phyloP scores from a whole-genome alignment of 2,797 vertebrate genomes.

The Euphonia xanthogaster region DNA sequence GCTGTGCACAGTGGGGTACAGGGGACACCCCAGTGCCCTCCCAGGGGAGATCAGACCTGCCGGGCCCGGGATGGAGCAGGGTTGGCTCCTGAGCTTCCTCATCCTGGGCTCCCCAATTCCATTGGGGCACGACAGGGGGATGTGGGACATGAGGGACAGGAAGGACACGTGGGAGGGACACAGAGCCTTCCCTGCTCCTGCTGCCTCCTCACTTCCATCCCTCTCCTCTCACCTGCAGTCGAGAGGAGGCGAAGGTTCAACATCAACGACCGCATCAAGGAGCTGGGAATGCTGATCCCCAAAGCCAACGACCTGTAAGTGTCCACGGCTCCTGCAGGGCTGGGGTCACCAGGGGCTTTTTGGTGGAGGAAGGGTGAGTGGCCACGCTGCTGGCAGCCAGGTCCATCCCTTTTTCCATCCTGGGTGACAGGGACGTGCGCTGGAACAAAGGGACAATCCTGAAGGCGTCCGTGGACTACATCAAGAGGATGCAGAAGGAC shows the following conservation, averaged over 20 bases:
- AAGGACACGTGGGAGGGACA: not conserved
- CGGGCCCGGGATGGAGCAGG: rapidly evolving
- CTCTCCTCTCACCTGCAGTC: conserved; percentile 71
- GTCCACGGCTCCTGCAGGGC: rapidly evolving
- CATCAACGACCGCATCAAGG: conserved; percentile 98
- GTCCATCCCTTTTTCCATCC: not conserved
- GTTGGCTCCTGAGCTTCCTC: not conserved
- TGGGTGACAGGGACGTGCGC: conserved; percentile 85
- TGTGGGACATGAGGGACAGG: not conserved
- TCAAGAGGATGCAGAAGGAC: conserved; percentile 98
- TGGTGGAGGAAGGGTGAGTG: not conserved
- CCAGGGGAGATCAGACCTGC: not conserved
- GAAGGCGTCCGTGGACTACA: conserved; percentile 95
- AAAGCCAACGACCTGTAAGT: conserved; percentile 97
- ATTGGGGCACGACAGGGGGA: rapidly evolving
- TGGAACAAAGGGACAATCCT: conserved; percentile 99
- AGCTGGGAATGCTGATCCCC: conserved; percentile 96
- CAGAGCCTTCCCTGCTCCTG: not conserved
- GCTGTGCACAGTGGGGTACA: not conserved
- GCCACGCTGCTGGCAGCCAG: rapidly evolving
- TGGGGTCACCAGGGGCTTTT: rapidly evolving
- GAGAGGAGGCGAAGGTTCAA: conserved; percentile 96
- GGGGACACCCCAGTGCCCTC: not conserved
- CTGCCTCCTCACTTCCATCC: not conserved
- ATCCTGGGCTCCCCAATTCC: not conserved